Conservation (phyloP, 1,140 invertebrate genomes). For the Bilobella aurantiaca region DNA sequence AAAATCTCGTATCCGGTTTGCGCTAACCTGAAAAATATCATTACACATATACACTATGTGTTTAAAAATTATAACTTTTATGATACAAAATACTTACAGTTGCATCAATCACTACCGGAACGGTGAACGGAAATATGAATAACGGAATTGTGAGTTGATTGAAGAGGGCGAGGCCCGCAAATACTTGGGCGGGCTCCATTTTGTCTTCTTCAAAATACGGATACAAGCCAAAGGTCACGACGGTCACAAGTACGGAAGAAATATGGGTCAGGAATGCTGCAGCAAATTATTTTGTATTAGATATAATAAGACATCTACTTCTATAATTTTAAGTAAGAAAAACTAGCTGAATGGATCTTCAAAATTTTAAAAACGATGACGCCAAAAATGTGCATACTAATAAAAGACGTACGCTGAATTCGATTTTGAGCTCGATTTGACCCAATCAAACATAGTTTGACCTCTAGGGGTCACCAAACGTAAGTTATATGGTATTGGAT, state of each 20-base stretch:
- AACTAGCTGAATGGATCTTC: too few species aligned
- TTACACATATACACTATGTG: neutral
- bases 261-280: constrained; percentile 61
- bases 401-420: too few species aligned
- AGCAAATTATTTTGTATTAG: constrained; percentile 37
- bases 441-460: too few species aligned
- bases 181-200: constrained; percentile 58
- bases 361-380: too few species aligned
- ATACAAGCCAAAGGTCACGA: constrained; percentile 59
- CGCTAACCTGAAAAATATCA: constrained; percentile 47
- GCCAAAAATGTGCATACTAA: too few species aligned
- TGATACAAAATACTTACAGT: constrained; percentile 47
- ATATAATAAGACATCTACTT: too few species aligned
- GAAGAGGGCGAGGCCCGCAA: constrained; percentile 64
- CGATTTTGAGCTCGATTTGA: too few species aligned
- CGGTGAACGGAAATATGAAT: constrained; percentile 64
- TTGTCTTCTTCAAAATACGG: constrained; percentile 47
- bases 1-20: constrained; percentile 55
- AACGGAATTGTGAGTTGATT: constrained; percentile 68
- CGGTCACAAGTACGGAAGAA: constrained; percentile 57
- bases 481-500: too few species aligned
- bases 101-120: constrained; percentile 64
- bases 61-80: neutral
- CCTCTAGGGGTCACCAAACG: too few species aligned
- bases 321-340: too few species aligned